A percentile compares a stretch with the other conserved stretches of the same genome.
Conservation (phyloP, 2,113 vertebrate genomes). For the Helogale parvula region DNA sequence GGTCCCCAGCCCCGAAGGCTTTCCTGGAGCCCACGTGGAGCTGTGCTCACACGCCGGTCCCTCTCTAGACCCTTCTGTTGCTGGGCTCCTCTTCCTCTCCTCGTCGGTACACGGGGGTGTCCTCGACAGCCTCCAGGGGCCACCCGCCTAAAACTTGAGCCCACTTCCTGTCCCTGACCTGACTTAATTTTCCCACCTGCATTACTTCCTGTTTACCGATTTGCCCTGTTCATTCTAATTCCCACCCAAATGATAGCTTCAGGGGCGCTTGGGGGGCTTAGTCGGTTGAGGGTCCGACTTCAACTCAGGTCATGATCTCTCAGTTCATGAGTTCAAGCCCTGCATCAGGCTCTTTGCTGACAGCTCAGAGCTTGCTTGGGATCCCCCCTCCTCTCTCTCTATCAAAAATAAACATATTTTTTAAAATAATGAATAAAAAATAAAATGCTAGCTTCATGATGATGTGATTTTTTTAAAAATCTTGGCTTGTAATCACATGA, state of each 20-base stretch:
- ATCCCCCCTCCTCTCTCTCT: too few relatives aligned
- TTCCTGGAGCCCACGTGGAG: neutral
- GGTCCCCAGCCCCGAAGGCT: neutral
- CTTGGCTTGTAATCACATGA: neutral
- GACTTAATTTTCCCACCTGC: neutral
- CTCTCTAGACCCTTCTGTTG: neutral
- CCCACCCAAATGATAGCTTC: neutral
- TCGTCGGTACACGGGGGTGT: fast-evolving
- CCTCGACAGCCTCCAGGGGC: neutral
- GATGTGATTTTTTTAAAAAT: neutral
- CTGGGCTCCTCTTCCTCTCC: neutral
- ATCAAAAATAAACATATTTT: too few relatives aligned
- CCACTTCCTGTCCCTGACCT: fast-evolving
- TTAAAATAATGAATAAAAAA: too few relatives aligned
- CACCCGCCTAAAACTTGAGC: fast-evolving
- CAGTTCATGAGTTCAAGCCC: too few relatives aligned
- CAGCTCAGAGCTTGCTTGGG: too few relatives aligned
- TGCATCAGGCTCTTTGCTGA: too few relatives aligned
- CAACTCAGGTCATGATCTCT: too few relatives aligned
- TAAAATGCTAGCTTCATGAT: neutral
- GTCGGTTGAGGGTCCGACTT: too few relatives aligned
- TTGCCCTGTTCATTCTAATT: neutral
- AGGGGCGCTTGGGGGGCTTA: too few relatives aligned
- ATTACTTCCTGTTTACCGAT: fast-evolving
- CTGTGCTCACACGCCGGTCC: neutral